Conservation (phyloP, 2,797 vertebrate genomes). For the Myoxocephalus aenaeus region DNA sequence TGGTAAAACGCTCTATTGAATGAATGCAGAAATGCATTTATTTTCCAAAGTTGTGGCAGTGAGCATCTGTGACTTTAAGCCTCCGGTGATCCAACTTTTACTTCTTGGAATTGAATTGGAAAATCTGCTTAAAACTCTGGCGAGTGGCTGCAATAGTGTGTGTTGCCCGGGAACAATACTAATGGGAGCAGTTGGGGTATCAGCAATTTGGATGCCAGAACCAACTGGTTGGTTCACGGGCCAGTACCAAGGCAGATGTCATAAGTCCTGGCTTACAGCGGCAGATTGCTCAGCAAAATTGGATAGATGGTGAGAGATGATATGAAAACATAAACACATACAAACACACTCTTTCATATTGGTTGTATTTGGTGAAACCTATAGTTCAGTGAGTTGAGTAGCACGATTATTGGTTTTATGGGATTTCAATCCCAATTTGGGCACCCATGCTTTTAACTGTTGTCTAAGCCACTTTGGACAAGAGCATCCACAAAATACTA, state of each 20-base stretch:
- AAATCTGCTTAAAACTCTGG: conserved; percentile 16
- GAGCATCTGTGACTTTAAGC: conserved; percentile 35
- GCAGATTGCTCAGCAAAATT: conserved; percentile 20
- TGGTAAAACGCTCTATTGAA: background rate
- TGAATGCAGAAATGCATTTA: background rate
- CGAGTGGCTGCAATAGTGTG: conserved; percentile 6
- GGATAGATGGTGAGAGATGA: conserved; percentile 8
- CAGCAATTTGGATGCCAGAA: conserved; percentile 24
- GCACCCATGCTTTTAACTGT: background rate
- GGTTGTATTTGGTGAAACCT: conserved; percentile 1
- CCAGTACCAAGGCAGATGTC: background rate
- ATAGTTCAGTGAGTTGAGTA: background rate
- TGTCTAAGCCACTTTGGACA: background rate
- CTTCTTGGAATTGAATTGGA: conserved; percentile 24
- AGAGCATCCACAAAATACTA: background rate
- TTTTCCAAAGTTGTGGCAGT: background rate
- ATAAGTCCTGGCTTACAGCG: conserved; percentile 19
- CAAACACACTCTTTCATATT: background rate
- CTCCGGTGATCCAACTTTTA: conserved; percentile 18
- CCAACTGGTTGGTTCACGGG: conserved; percentile 18
- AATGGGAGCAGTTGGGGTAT: conserved; percentile 27
- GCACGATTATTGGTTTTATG: background rate
- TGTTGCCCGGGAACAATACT: conserved; percentile 26
- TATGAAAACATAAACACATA: conserved; percentile 7
- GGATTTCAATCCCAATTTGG: background rate